phyloP scores from a whole-genome alignment of 2,113 vertebrate species.

The Callionymus lyra region DNA sequence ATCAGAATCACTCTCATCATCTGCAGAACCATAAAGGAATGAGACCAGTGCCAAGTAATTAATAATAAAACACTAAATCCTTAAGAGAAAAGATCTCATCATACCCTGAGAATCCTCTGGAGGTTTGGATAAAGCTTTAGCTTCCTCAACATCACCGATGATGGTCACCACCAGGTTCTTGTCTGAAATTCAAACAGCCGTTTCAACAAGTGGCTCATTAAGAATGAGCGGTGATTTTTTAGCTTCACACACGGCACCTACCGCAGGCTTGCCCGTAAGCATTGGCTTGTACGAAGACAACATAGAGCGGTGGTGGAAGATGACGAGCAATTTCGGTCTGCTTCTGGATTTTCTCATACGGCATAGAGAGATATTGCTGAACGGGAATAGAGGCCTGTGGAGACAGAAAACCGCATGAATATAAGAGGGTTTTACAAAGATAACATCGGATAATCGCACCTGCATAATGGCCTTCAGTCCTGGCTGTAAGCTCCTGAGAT shows the following conservation, averaged over 20 bases:
- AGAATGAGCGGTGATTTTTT: no score
- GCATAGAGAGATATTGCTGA: conserved; percentile 93
- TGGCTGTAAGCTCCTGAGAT: conserved; percentile 91
- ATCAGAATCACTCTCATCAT: conserved; percentile 95
- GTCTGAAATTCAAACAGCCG: conserved; percentile 64
- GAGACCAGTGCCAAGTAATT: neutral
- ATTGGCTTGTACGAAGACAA: conserved; percentile 90
- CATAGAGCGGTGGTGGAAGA: conserved; percentile 87
- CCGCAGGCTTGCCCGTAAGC: conserved; percentile 94
- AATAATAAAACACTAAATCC: neutral
- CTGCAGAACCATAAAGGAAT: conserved; percentile 44
- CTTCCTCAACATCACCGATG: conserved; percentile 90
- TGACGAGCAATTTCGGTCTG: conserved; percentile 87
- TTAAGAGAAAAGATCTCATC: neutral
- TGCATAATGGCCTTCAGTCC: conserved; percentile 96
- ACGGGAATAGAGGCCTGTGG: conserved; percentile 87
- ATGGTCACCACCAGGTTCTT: conserved; percentile 83
- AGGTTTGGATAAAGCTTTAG: conserved; percentile 90
- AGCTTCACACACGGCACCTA: conserved; percentile 47
- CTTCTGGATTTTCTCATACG: conserved; percentile 90
- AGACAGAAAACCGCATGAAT: neutral
- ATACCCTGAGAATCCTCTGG: conserved; percentile 93
- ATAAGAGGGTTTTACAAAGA: neutral
- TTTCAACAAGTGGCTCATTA: neutral
- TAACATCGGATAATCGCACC: conserved; percentile 53